Base-by-base conservation (phyloP, 2,888 invertebrate genomes). In the Hydrotaea cyrtoneurina region DNA sequence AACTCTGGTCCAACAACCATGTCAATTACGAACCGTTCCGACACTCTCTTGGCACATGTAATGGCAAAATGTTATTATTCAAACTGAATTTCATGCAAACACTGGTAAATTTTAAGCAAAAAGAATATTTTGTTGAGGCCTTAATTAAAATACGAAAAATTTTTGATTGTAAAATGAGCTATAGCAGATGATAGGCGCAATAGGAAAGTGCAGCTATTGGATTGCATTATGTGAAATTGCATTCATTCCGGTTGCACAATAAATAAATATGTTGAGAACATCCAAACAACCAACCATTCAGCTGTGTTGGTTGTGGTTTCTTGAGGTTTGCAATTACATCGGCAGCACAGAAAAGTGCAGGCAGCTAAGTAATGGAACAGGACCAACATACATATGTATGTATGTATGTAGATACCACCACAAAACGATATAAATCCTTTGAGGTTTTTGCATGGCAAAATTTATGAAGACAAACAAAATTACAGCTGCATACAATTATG, bases 371-470 rank as follows among this genome's bases (percentile, higher is more conserved):
- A 53, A 77, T 21, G n/a, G 31, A 31, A 31, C 17, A 66, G 43
- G 43, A 66, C 13, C 23, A 31, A 46, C 53, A 75, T 78, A 66
- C 39, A 75, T 31, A 71, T 19, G 10, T 39, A 57, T 53, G 73
- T 23, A 53, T 55, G 15, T n/a, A n/a, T n/a, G n/a, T n/a, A 62
- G 15, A 17, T 31, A 31, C 71, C 36, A 55, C 62, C 43, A 39
- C 39, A 39, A 39, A 39, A 39, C 7, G 11, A 39, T 39, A 82
- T 82, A 79, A 82, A 75, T 82, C 75, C 55, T 64, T 55, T 72
- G 82, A 53, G 78, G 82, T 82, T 75, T 75, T 53, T 26, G 50
- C 59, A 57, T 74, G 19, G 39, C 31, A 75, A n/a, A 72, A 79
- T 82, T 78, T 76, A 82, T 69, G 55, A 23, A 73, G 31, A 1